phyloP scores from a whole-genome alignment of 2,888 invertebrate species.

The Ichneumoninae sp. region DNA sequence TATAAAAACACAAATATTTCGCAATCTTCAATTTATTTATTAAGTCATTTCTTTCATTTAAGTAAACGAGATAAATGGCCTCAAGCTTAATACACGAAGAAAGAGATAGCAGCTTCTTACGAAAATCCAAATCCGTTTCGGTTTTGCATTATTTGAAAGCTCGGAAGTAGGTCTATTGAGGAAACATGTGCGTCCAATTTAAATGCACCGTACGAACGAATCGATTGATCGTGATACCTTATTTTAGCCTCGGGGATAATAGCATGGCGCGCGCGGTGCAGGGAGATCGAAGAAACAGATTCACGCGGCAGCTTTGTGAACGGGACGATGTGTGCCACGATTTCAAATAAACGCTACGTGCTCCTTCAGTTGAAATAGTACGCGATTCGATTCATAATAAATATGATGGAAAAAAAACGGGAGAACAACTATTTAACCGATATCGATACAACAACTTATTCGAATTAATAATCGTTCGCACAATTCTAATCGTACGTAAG shows the following conservation, averaged over 20 bases:
- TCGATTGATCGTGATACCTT: slow-evolving; percentile 28
- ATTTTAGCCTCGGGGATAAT: slow-evolving; percentile 35
- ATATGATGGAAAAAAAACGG: slow-evolving; percentile 1
- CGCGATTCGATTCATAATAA: slow-evolving; percentile 19
- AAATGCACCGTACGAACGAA: slow-evolving; percentile 27
- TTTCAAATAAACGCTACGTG: slow-evolving; percentile 1
- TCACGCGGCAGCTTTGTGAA: neutral
- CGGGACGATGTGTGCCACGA: neutral
- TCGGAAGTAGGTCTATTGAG: slow-evolving; percentile 25
- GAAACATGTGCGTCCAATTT: neutral
- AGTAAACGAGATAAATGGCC: slow-evolving; percentile 14
- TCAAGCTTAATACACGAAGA: neutral
- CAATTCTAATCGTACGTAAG: slow-evolving; percentile 40
- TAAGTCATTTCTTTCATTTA: neutral
- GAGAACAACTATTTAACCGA: neutral
- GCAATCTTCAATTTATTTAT: neutral
- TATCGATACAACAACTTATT: slow-evolving; percentile 19
- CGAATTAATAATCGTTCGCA: slow-evolving; percentile 19
- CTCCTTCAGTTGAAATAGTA: neutral
- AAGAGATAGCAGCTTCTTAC: neutral
- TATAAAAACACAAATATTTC: neutral
- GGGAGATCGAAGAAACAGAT: slow-evolving; percentile 11
- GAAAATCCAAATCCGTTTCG: slow-evolving; percentile 22
- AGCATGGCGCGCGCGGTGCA: neutral
- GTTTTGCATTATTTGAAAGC: slow-evolving; percentile 22